phyloP scores from a whole-genome alignment of 35 echinoderm and acorn worm genomes.

The Stichopus chloronotus region DNA sequence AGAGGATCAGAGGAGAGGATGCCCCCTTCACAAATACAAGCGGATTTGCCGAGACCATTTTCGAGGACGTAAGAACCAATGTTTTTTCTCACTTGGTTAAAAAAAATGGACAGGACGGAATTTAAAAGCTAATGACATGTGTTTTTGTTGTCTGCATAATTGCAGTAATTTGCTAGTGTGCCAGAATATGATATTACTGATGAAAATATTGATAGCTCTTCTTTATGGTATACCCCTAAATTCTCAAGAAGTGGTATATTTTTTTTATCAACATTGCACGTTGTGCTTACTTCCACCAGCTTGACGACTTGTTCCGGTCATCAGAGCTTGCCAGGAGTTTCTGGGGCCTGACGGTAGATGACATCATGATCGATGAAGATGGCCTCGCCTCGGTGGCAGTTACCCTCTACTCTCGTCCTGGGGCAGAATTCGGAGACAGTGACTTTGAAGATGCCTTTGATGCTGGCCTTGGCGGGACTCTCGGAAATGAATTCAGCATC shows the following conservation, averaged over 20 bases:
- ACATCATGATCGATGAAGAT: background rate
- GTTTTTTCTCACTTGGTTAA: background rate
- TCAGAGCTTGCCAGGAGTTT: background rate
- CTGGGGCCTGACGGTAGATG: background rate
- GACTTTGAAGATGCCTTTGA: constrained; percentile 1
- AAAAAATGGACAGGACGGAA: too few relatives aligned
- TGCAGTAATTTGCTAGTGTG: too few relatives aligned
- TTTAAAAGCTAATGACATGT: too few relatives aligned
- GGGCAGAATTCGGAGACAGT: background rate
- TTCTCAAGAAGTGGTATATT: too few relatives aligned
- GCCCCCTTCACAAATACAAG: background rate
- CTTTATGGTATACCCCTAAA: too few relatives aligned
- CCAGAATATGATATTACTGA: too few relatives aligned
- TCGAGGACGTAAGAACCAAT: constrained; percentile 4
- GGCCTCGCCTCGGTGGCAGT: background rate
- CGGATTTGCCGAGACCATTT: background rate
- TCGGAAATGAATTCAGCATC: constrained; percentile 1
- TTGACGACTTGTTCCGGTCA: background rate
- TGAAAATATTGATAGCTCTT: too few relatives aligned
- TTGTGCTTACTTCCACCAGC: background rate
- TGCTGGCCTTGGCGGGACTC: background rate
- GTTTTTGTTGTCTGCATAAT: too few relatives aligned
- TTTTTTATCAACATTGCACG: too few relatives aligned
- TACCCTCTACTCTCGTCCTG: background rate
- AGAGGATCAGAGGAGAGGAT: constrained; percentile 7